Percentiles rank a stretch among this genome's conserved stretches.
phyloP scores from a whole-genome alignment of 2,113 vertebrate species.

The Thinocorus orbignyianus region DNA sequence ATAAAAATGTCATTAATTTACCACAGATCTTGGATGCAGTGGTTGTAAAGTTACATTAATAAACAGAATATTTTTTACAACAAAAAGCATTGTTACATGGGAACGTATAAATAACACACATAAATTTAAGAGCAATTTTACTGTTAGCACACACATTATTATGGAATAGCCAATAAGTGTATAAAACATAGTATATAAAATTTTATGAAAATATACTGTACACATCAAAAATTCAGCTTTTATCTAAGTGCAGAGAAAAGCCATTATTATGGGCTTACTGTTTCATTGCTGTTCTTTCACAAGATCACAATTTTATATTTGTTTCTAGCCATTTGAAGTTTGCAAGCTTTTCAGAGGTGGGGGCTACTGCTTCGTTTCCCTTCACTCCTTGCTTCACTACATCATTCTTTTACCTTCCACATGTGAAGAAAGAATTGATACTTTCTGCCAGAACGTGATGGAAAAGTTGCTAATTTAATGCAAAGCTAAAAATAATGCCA shows the following conservation, averaged over 20 bases:
- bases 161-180: slow-evolving; percentile 98
- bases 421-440: slow-evolving; percentile 71
- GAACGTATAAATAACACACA: slow-evolving; percentile 88
- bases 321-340: slow-evolving; percentile 72
- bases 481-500: slow-evolving; percentile 78
- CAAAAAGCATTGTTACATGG: slow-evolving; percentile 91
- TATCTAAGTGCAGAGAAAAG: slow-evolving; percentile 82
- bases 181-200: slow-evolving; percentile 99
- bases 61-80: slow-evolving; percentile 93
- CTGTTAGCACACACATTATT: slow-evolving; percentile 89
- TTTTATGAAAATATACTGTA: slow-evolving; percentile 92
- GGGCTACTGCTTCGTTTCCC: slow-evolving; percentile 7
- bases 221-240: slow-evolving; percentile 85
- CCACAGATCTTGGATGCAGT: slow-evolving; percentile 91
- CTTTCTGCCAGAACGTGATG: slow-evolving; percentile 67
- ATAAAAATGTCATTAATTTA: slow-evolving; percentile 99
- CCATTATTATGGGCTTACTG: slow-evolving; percentile 78
- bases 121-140: slow-evolving; percentile 92
- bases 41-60: slow-evolving; percentile 95
- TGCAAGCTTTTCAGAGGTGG: slow-evolving; percentile 39
- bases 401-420: slow-evolving; percentile 51
- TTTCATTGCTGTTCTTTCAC: slow-evolving; percentile 74
- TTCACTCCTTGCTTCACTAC: slow-evolving; percentile 35
- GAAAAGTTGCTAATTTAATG: slow-evolving; percentile 88
- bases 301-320: slow-evolving; percentile 80